Conservation (phyloP, 2,888 invertebrate species). For the Drosophila cyrtoloma region DNA sequence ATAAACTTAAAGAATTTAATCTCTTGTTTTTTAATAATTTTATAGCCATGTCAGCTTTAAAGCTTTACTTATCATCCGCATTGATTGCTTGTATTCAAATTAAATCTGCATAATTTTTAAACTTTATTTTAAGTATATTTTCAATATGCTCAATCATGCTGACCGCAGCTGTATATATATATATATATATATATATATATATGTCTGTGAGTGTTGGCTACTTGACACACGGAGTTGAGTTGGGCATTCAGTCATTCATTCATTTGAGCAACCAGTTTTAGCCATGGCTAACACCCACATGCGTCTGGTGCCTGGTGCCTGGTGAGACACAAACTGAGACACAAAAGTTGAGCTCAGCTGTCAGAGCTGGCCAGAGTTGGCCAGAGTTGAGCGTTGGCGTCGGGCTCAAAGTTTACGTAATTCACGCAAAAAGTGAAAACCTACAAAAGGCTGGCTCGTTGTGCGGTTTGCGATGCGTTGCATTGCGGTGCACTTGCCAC, state of each 20-base stretch:
- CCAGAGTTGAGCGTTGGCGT: constrained; percentile 36
- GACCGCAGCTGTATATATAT: background rate
- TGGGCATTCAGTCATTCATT: constrained; percentile 12
- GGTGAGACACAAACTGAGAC: constrained; percentile 10
- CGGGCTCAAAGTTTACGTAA: constrained; percentile 48
- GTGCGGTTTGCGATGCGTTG: constrained; percentile 27
- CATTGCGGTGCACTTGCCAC: constrained; percentile 48
- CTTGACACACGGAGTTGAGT: constrained; percentile 38
- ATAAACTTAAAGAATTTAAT: background rate
- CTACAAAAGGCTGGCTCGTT: constrained; percentile 37
- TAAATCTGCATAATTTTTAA: background rate
- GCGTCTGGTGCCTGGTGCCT: constrained; percentile 14
- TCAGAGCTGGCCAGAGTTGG: constrained; percentile 11
- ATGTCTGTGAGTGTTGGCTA: constrained; percentile 23
- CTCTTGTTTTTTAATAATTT: background rate
- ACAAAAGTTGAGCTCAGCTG: constrained; percentile 38
- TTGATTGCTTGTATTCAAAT: background rate
- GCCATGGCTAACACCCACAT: constrained; percentile 56
- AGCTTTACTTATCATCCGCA: background rate
- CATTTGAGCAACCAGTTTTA: constrained; percentile 45
- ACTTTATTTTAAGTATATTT: background rate
- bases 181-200: background rate
- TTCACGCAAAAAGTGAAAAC: constrained; percentile 13
- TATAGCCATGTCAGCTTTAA: background rate
- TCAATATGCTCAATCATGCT: background rate